These are phyloP conservation scores for Ceriagrion tenellum DNA, from an alignment of 2,888 invertebrate species.

Conservation along the genomic window DNA sequence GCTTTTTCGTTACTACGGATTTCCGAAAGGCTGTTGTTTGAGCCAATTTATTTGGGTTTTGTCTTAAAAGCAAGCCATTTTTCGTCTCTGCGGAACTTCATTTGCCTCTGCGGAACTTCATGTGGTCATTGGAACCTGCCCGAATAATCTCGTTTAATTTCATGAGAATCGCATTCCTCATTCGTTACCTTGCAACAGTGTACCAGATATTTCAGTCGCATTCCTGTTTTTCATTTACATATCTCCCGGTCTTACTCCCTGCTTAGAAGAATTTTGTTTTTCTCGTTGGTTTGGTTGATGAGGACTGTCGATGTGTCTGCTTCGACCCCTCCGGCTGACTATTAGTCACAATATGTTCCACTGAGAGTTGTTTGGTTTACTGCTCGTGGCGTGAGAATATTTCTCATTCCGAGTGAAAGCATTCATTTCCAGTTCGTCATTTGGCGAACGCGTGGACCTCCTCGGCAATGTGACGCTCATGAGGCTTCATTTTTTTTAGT, in stretches of 20 bases:
- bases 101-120: too few relatives aligned
- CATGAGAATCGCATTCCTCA: too few relatives aligned
- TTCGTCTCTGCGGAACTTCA: too few relatives aligned
- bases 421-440: conserved; percentile 16
- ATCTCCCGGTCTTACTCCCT: not conserved
- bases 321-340: not conserved
- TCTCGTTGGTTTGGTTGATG: not conserved
- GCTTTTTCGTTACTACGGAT: too few relatives aligned
- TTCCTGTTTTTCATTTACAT: not conserved
- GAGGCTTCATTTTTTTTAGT: not conserved
- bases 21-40: too few relatives aligned
- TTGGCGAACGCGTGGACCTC: not conserved
- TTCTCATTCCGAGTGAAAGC: not conserved
- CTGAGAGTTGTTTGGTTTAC: not conserved
- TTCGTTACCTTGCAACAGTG: too few relatives aligned
- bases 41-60: too few relatives aligned
- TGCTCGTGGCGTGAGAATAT: not conserved
- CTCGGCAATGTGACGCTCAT: not conserved
- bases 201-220: not conserved
- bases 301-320: not conserved
- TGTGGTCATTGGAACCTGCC: too few relatives aligned
- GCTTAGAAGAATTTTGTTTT: not conserved
- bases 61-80: too few relatives aligned
- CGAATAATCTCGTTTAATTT: too few relatives aligned
- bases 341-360: not conserved